Evolutionary conservation across 2,113 vertebrate genomes (phyloP).

Genomic region (Micronycteris hirsuta): DNA sequence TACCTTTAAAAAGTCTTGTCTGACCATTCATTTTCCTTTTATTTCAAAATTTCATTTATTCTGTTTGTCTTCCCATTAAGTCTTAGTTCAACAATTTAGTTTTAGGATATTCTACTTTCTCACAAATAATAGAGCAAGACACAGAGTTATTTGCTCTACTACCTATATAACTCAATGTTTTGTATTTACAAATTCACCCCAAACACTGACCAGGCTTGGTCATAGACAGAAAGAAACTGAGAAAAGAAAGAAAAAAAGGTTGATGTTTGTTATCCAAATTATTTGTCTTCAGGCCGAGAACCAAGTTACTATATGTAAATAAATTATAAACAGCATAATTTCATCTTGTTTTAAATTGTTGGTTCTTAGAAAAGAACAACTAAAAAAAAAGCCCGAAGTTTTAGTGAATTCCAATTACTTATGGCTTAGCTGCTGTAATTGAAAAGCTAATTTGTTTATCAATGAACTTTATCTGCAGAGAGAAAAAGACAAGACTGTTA

Average conservation of each 20-base stretch:
- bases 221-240: neutral
- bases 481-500: conserved; percentile 65
- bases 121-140: neutral
- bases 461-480: conserved; percentile 74
- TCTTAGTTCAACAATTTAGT: neutral
- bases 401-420: conserved; percentile 72
- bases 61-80: neutral
- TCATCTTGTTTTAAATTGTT: conserved; percentile 56
- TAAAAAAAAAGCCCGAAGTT: conserved; percentile 60
- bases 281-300: neutral
- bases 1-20: neutral
- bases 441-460: conserved; percentile 78
- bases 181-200: neutral
- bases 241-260: neutral
- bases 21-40: neutral
- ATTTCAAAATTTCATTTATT: neutral
- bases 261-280: conserved; percentile 1
- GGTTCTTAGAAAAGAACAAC: conserved; percentile 48
- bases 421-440: conserved; percentile 65
- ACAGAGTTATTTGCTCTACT: neutral
- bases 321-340: conserved; percentile 2
- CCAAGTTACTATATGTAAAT: neutral
- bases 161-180: neutral
- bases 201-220: neutral
- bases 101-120: neutral